phyloP scores from a whole-genome alignment of 2,797 vertebrate genomes.

The Intellagama lesueurii region DNA sequence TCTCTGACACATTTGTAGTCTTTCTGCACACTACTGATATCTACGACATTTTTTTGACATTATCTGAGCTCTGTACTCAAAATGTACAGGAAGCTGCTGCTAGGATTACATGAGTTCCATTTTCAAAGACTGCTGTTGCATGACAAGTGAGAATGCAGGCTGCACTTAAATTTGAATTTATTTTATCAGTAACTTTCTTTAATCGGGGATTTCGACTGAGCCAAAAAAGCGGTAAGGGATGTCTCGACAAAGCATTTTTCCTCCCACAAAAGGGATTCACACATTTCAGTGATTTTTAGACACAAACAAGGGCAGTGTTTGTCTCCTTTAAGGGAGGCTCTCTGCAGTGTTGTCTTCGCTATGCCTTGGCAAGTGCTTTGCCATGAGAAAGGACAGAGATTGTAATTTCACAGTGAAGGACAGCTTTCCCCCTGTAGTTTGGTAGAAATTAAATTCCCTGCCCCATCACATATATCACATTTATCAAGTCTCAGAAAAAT shows the following conservation, averaged over 20 bases:
- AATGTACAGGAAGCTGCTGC: constrained; percentile 42
- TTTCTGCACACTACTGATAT: not conserved
- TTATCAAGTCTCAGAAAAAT: not conserved
- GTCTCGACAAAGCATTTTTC: not conserved
- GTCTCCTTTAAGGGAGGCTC: not conserved
- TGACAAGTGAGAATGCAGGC: not conserved
- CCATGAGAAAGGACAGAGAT: too few relatives aligned
- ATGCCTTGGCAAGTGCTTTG: not conserved
- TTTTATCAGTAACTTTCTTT: not conserved
- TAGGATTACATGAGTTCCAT: constrained; percentile 37
- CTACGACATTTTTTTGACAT: constrained; percentile 31
- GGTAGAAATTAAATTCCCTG: too few relatives aligned
- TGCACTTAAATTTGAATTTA: not conserved
- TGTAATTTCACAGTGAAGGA: not conserved
- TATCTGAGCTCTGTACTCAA: constrained; percentile 47
- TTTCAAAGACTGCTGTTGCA: constrained; percentile 29
- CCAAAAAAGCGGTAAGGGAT: not conserved
- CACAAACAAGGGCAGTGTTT: not conserved
- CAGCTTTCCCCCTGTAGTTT: not conserved
- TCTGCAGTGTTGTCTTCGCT: not conserved
- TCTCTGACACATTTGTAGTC: constrained; percentile 40
- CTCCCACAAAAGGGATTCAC: not conserved
- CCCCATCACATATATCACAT: not conserved
- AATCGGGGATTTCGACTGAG: not conserved
- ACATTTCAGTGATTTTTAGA: not conserved